Evolutionary conservation across 2,797 vertebrate species (phyloP).

Genomic region (Coreius guichenoti): DNA sequence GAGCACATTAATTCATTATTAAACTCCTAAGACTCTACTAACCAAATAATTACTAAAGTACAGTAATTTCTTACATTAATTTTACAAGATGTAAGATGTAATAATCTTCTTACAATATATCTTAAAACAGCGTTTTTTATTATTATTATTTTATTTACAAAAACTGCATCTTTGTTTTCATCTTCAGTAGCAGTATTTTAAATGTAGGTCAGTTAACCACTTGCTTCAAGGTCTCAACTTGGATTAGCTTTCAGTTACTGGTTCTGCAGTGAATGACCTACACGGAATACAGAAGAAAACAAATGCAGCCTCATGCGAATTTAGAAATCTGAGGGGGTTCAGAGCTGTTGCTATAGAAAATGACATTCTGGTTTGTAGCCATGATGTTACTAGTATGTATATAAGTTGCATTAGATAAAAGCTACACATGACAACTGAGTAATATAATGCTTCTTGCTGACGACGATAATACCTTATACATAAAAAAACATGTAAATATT

Average conservation of each 20-base stretch:
- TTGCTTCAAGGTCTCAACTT: constrained; percentile 45
- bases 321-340: neutral
- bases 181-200: neutral
- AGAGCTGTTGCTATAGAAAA: constrained; percentile 5
- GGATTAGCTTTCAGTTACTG: constrained; percentile 25
- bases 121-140: neutral
- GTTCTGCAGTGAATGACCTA: neutral
- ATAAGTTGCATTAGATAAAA: constrained; percentile 1
- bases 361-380: neutral
- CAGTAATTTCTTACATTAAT: neutral
- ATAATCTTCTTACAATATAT: neutral
- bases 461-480: neutral
- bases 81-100: neutral
- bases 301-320: neutral
- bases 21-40: neutral
- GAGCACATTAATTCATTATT: neutral
- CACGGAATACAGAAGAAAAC: constrained; percentile 9
- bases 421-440: neutral
- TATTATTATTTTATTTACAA: neutral
- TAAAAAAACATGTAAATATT: neutral
- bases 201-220: constrained; percentile 47
- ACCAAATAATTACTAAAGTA: neutral
- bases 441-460: neutral
- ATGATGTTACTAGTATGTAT: neutral
- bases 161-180: constrained; percentile 16